A percentile compares a stretch with the other conserved stretches of the same genome.
These are phyloP conservation scores for Silurus asotus DNA, from an alignment of 2,113 vertebrate species.

Conservation along the genomic window DNA sequence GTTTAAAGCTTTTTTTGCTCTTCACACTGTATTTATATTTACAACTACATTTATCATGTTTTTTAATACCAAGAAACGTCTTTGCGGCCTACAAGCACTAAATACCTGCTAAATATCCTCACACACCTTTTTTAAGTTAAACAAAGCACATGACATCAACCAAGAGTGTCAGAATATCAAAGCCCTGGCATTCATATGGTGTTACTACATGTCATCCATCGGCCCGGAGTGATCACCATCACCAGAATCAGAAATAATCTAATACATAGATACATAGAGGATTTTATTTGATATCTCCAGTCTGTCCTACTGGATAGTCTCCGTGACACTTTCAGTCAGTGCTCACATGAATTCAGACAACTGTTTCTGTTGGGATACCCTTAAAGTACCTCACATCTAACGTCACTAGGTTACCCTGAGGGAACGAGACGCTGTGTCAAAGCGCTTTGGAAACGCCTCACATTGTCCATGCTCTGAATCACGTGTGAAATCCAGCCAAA, in stretches of 20 bases:
- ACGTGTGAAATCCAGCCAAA: too few species aligned
- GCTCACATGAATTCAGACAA: constrained; percentile 48
- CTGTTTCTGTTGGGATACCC: constrained; percentile 46
- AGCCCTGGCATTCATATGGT: constrained; percentile 55
- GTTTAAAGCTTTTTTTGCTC: neutral
- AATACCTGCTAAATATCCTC: constrained; percentile 40
- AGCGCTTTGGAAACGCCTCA: too few species aligned
- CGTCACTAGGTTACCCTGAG: too few species aligned
- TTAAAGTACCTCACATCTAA: neutral
- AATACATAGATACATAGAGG: constrained; percentile 54
- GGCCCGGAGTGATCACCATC: constrained; percentile 53
- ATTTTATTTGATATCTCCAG: constrained; percentile 55
- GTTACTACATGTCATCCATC: constrained; percentile 54
- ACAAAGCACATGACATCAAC: constrained; percentile 58
- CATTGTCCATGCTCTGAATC: too few species aligned
- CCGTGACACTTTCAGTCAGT: constrained; percentile 46
- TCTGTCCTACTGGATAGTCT: constrained; percentile 50
- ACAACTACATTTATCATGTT: neutral
- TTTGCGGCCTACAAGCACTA: neutral
- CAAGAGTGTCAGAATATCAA: constrained; percentile 60
- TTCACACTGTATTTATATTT: neutral
- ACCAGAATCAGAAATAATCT: constrained; percentile 62
- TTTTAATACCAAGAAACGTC: neutral
- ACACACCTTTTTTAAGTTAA: constrained; percentile 33
- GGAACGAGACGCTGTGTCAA: too few species aligned